A percentile compares a stretch with the other conserved stretches of the same genome.
phyloP scores from a whole-genome alignment of 1,140 invertebrate genomes.

The Lepidotrigona ventralis region DNA sequence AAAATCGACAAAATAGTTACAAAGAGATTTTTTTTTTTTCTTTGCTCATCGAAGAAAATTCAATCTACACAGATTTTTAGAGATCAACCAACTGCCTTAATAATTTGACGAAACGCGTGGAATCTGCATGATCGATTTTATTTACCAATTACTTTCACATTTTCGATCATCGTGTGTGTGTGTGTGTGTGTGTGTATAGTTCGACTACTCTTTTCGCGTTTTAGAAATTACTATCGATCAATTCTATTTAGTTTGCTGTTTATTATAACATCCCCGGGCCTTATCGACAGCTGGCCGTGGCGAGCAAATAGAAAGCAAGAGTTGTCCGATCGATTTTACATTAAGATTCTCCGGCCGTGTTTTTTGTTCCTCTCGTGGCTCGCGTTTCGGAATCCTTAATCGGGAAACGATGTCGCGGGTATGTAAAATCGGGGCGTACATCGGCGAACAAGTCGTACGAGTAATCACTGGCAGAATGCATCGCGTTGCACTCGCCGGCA shows the following conservation, averaged over 20 bases:
- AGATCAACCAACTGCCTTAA: too few relatives aligned
- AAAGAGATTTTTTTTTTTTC: too few relatives aligned
- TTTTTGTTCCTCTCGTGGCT: constrained; percentile 35
- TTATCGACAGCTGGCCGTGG: too few relatives aligned
- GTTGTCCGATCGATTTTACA: constrained; percentile 24
- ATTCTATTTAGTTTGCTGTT: background rate
- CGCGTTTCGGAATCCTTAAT: constrained; percentile 48
- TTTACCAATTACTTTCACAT: background rate
- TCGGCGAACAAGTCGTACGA: constrained; percentile 48
- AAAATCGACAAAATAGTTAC: too few relatives aligned
- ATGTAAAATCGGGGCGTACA: constrained; percentile 49
- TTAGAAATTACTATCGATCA: background rate
- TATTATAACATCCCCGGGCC: background rate
- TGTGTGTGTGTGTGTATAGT: too few relatives aligned
- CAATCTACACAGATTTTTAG: too few relatives aligned
- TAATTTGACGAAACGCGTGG: background rate
- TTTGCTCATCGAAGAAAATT: too few relatives aligned
- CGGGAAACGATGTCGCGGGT: constrained; percentile 46
- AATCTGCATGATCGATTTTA: background rate
- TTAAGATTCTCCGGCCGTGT: constrained; percentile 19
- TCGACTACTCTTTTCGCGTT: too few relatives aligned
- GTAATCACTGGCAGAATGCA: constrained; percentile 39
- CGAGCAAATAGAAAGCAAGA: constrained; percentile 7
- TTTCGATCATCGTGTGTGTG: too few relatives aligned
- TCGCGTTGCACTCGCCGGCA: constrained; percentile 33